Base-by-base conservation (phyloP, 2,888 invertebrate species). In the Microplitis deprimator region DNA sequence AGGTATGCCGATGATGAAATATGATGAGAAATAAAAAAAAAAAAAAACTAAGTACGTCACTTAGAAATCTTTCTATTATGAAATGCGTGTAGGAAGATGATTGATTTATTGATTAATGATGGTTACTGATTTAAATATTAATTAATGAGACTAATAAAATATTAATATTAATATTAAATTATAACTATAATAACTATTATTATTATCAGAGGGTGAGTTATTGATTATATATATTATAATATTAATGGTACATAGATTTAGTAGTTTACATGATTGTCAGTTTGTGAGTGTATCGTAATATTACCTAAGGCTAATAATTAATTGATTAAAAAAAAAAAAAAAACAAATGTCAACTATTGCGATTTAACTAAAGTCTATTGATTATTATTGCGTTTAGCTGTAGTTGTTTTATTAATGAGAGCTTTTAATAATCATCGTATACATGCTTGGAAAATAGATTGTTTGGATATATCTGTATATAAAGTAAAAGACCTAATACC, bases 251-350 rank as follows among this genome's bases (percentile, higher is more conserved):
- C 75, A 77, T 69, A 60, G 38, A 41, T 72, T 6, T 38, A 13
- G 16, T 39, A 39, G 69, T 72, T 50, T 50, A 50, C 50, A 50
- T 50, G 13, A 75, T 77, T 78, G 69, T 76, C 72, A 78, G 77
- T 80, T 79, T 79, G 79, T 79, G 81, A 81, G 81, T 80, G 81
- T 79, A 80, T 78, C 78, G 79, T 77, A 78, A 79, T 75, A 67
- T 50, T 10, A 50, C 13, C 10, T 50, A 50, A 50, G 13, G 50
- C 50, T 50, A 76, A 81, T 77, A 74, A 79, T 79, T 62, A 10
- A 75, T 64, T 68, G 61, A 75, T 41, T 62, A 69, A 62, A n/a
- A 64, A 62, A 68, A 60, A 68, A 64, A 68, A 74, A 60, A 67
- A 78, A 79, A 76, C 75, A 80, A 50, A 29, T 62, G 73, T 72